Evolutionary conservation across 2,888 invertebrate species (phyloP).

Genomic region (Drosophila anomelani): DNA sequence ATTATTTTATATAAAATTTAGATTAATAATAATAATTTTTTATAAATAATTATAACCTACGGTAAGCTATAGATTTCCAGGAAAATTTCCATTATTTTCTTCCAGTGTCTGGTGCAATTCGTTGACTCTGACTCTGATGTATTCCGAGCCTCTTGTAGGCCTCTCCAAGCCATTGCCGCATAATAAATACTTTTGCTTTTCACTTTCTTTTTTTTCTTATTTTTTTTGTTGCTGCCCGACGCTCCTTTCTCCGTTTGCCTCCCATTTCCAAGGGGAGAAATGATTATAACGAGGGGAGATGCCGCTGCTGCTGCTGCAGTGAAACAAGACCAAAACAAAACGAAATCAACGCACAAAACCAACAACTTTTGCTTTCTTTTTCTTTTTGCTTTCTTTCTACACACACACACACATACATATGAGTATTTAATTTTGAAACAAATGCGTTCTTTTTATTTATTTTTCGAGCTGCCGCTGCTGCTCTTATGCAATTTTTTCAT

Average conservation of each 20-base stretch:
- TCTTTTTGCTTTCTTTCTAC: conserved; percentile 39
- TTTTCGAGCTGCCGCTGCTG: conserved; percentile 25
- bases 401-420: conserved; percentile 16
- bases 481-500: conserved; percentile 66
- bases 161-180: conserved; percentile 67
- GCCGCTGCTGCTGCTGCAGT: conserved; percentile 15
- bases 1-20: background rate
- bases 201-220: conserved; percentile 74
- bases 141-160: conserved; percentile 36
- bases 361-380: conserved; percentile 77
- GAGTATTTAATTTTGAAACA: conserved; percentile 78
- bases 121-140: conserved; percentile 49
- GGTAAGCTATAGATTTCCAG: background rate
- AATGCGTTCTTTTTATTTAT: conserved; percentile 54
- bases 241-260: conserved; percentile 1
- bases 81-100: background rate
- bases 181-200: conserved; percentile 79
- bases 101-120: conserved; percentile 39
- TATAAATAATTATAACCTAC: too few species aligned
- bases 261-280: conserved; percentile 31
- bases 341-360: conserved; percentile 54
- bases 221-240: conserved; percentile 35
- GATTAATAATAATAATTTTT: too few species aligned
- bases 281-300: conserved; percentile 59
- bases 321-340: conserved; percentile 55